Evolutionary conservation across 2,113 vertebrate species (phyloP).

Genomic region (Lonchura striata): DNA sequence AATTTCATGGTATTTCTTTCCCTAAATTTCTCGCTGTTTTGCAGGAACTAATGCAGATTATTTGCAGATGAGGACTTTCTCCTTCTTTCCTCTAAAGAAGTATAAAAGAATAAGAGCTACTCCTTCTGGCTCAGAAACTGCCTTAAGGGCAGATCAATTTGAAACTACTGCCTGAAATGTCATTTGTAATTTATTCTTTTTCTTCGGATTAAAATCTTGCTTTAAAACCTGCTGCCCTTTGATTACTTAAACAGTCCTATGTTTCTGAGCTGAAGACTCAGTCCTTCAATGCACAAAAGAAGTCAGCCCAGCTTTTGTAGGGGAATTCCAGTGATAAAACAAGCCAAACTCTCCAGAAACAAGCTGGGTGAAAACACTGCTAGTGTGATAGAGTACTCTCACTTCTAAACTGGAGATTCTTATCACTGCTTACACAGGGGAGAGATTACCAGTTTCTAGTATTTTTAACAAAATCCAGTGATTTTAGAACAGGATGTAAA

Average conservation of each 20-base stretch:
- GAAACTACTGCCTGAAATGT: not conserved
- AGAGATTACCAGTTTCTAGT: not conserved
- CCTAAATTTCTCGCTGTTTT: not conserved
- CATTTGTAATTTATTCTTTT: not conserved
- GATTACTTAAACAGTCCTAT: not conserved
- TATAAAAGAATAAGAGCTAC: not conserved
- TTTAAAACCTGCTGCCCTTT: not conserved
- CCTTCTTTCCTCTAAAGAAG: not conserved
- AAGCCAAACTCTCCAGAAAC: not conserved
- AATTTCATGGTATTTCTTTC: not conserved
- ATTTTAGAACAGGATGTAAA: not conserved
- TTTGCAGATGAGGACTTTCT: not conserved
- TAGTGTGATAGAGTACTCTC: not conserved
- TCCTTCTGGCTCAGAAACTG: not conserved
- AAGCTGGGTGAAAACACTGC: not conserved
- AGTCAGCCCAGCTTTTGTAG: not conserved
- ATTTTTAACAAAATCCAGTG: not conserved
- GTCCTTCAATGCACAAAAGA: not conserved
- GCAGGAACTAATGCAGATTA: not conserved
- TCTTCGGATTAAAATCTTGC: not conserved
- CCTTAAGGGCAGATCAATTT: not conserved
- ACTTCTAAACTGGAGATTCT: not conserved
- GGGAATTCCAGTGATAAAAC: not conserved
- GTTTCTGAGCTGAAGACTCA: not conserved
- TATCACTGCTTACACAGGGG: not conserved